Evolutionary conservation across 2,888 invertebrate species (phyloP), one percentile per base, ranked within the genome.

Genomic region (Augiades crinisus): DNA sequence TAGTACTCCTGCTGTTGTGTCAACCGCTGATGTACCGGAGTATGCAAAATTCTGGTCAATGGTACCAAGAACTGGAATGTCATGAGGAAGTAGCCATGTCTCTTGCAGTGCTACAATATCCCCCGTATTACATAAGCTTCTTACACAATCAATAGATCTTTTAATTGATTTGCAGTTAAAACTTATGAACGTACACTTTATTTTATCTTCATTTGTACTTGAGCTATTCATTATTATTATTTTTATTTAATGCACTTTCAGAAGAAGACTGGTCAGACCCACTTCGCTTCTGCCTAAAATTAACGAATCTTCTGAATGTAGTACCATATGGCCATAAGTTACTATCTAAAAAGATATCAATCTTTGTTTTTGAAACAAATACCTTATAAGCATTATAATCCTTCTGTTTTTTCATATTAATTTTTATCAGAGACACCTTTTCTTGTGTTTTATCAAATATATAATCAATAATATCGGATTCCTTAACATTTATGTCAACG

Each of bases 1-100:
- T 10, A 62, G 37, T n/a, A 57, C 17, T 7, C 59, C 59, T 0
- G 33, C 43, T 7, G 56, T 5, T 12, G 54, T 54, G 34, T 62
- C 55, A 13, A 62, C 38, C 1, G 55, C 38, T 7, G 38, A 40
- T 2, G n/a, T n/a, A n/a, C n/a, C n/a, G n/a, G n/a, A n/a, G n/a
- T n/a, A n/a, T n/a, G n/a, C n/a, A n/a, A n/a, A n/a, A n/a, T n/a
- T n/a, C n/a, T n/a, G n/a, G n/a, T 19, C 19, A 19, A 19, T 19
- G 19, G 19, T 19, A 19, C 19, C 19, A 4, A 19, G n/a, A 3
- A 5, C 4, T 7, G 27, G 19, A 4, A 19, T 4, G 19, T 27
- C 27, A 27, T 27, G 27, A 3, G 27, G 27, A 7, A 27, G 27
- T 7, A 27, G 10, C 27, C 27, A 27, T 5, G 27, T 7, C 27